Base-by-base conservation (phyloP, 2,113 vertebrate genomes). In the Colistium nudipinnis region DNA sequence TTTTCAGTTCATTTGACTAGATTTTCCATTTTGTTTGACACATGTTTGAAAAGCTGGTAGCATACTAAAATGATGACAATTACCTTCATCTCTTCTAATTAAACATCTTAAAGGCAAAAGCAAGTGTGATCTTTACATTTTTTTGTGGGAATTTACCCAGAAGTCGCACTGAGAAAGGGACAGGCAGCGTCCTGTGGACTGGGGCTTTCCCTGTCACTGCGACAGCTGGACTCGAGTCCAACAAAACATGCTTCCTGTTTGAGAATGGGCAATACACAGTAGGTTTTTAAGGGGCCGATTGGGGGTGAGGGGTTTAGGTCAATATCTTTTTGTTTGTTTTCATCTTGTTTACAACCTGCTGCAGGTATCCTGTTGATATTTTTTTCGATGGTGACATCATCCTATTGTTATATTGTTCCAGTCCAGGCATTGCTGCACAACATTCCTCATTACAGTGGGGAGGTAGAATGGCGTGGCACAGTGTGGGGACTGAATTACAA, bases 181-280 rank as follows among this genome's bases (percentile, higher is more conserved):
- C 64, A 55, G 45, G 45, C 54, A 54, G 41, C 70, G 80, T 64
- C 64, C 64, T 75, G 74, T 76, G 49, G 33, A 73, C 44, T 49
- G 75, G 83, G 76, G 72, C 79, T 86, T 85, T 85, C 89, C 88
- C 83, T 56, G 76, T 74, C 53, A 72, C 24, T 70, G 28, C 48
- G 24, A 88, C 84, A 88, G 87, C 87, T 88, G 87, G 80, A 72
- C 76, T 52, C 35, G 69, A 80, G 74, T 75, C 73, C 74, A 30
- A 55, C 64, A 67, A 76, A 88, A 85, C 54, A 73, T 13, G 41
- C 70, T 90, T 92, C 90, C 90, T 90, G 90, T 90, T 86, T 85
- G 62, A 83, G 61, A 75, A 71, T 68, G 60, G 59, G 64, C 74
- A 83, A 70, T 47, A 69, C 64, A 73, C n/a, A n/a, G 54, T 27